Conservation (phyloP, 2,113 vertebrate genomes). For the Bufo bufo region DNA sequence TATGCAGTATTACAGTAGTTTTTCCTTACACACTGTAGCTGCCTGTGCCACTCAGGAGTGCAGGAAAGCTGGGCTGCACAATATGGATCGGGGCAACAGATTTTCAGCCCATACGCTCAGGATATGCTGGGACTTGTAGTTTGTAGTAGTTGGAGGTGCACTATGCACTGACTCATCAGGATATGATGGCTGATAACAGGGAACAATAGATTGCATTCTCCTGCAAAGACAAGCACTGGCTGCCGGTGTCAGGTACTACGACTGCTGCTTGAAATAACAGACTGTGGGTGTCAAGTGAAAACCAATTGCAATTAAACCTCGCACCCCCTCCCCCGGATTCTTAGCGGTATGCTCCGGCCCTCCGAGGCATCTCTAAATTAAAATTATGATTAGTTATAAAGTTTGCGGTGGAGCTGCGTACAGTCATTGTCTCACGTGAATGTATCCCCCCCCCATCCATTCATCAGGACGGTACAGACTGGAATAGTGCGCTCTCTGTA, state of each 20-base stretch:
- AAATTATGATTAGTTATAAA: constrained; percentile 2
- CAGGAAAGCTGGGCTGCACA: too few relatives aligned
- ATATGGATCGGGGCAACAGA: too few relatives aligned
- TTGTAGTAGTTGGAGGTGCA: too few relatives aligned
- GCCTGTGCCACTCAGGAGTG: too few relatives aligned
- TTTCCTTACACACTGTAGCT: too few relatives aligned
- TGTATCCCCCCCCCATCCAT: background rate
- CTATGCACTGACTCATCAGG: background rate
- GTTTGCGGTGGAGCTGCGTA: background rate
- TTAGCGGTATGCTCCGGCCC: background rate
- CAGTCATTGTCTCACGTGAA: background rate
- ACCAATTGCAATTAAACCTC: background rate
- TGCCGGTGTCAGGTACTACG: background rate
- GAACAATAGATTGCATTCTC: background rate
- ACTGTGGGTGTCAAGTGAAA: background rate
- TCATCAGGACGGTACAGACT: background rate
- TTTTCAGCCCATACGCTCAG: too few relatives aligned
- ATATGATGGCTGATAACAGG: background rate
- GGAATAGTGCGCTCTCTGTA: background rate
- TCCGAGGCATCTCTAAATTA: constrained; percentile 11
- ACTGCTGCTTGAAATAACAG: background rate
- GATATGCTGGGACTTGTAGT: too few relatives aligned
- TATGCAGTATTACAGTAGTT: too few relatives aligned
- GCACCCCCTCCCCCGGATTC: background rate
- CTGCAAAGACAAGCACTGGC: background rate